A percentile compares a stretch with the other conserved stretches of the same genome.
These are phyloP conservation scores for Drosophila teissieri DNA, from an alignment of 1,140 invertebrate species.

Conservation along the genomic window DNA sequence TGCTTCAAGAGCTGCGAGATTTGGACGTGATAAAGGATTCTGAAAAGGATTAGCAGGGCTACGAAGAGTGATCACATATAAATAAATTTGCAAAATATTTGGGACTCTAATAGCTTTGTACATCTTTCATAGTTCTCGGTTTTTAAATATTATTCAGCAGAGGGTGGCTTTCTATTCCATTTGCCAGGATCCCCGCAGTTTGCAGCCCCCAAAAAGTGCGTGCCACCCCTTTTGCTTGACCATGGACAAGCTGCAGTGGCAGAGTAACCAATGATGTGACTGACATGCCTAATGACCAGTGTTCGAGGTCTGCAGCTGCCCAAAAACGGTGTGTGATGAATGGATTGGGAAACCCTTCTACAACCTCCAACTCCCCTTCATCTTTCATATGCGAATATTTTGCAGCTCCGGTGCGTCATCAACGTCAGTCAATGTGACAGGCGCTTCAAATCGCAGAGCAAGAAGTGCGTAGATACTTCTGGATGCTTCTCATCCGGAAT, in stretches of 20 bases:
- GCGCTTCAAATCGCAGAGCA: slow-evolving; percentile 51
- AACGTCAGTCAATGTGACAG: slow-evolving; percentile 73
- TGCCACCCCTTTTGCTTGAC: slow-evolving; percentile 29
- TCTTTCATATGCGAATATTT: slow-evolving; percentile 26
- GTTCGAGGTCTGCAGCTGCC: slow-evolving; percentile 34
- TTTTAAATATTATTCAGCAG: no score
- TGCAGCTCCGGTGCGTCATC: slow-evolving; percentile 57
- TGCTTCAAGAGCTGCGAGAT: slow-evolving; percentile 21
- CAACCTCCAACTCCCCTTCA: not conserved
- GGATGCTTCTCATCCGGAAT: slow-evolving; percentile 27
- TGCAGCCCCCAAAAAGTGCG: not conserved
- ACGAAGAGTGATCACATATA: not conserved
- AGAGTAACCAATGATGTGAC: slow-evolving; percentile 22
- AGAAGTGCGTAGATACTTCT: slow-evolving; percentile 59
- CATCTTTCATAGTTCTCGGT: not conserved
- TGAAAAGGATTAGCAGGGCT: not conserved
- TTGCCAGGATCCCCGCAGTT: not conserved
- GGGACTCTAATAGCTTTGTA: no score
- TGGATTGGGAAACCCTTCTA: slow-evolving; percentile 21
- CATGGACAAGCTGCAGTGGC: slow-evolving; percentile 12
- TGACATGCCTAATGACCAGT: slow-evolving; percentile 41
- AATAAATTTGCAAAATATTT: not conserved
- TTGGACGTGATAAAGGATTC: slow-evolving; percentile 10
- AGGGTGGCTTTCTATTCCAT: not conserved
- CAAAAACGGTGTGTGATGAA: slow-evolving; percentile 11